Conservation (phyloP, 2,113 vertebrate species). For the Suncus etruscus region DNA sequence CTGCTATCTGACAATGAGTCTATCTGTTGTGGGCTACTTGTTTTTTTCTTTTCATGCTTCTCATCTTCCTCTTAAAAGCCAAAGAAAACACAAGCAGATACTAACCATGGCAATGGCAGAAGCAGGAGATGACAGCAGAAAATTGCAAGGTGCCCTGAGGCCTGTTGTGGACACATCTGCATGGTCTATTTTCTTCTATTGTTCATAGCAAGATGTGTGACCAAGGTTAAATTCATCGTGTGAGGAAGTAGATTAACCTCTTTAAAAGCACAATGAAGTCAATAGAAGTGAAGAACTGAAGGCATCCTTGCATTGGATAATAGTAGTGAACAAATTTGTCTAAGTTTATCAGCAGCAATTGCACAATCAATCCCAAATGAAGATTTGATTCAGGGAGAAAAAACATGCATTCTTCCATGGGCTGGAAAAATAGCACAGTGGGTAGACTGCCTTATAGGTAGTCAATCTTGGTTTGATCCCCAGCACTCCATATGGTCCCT, state of each 20-base stretch:
- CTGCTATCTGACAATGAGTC: background rate
- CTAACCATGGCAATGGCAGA: background rate
- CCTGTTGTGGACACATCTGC: background rate
- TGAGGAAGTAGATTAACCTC: background rate
- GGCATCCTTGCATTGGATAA: background rate
- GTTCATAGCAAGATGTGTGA: background rate
- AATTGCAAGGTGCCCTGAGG: background rate
- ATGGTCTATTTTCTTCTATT: background rate
- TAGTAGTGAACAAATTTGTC: background rate
- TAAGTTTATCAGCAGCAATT: background rate
- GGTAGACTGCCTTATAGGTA: too few species aligned
- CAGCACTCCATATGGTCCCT: too few species aligned
- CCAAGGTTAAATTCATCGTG: background rate
- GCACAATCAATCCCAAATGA: background rate
- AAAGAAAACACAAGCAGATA: background rate
- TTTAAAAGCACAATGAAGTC: background rate
- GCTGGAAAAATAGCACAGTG: too few species aligned
- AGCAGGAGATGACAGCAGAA: background rate
- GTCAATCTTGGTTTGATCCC: too few species aligned
- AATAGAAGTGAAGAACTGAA: background rate
- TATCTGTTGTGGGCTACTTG: background rate
- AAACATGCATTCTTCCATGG: background rate
- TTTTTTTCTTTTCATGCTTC: background rate
- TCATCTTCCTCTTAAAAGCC: background rate
- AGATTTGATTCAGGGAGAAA: constrained; percentile 42